Base-by-base conservation (phyloP, 1,140 invertebrate genomes). In the Ceratoteleas bidentatus region DNA sequence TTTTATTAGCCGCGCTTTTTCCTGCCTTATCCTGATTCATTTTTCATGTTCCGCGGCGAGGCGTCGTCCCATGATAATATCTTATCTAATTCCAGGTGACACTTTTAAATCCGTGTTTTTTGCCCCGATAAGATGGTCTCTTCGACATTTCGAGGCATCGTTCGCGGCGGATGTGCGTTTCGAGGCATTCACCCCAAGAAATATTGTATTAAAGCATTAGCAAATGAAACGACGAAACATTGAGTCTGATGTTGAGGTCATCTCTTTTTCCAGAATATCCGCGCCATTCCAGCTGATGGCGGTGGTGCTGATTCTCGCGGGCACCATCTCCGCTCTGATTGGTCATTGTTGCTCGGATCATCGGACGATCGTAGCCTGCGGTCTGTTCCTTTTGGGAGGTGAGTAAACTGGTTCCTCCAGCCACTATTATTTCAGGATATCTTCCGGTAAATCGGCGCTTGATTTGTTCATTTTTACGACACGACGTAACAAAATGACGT, bases 291-390 rank as follows among this genome's bases (percentile, higher is more conserved):
- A 93, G 85, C 92, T 93, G 45, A 90, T 89, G 33, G 92, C 93
- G 8, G 90, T 93, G 34, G 83, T 90, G 14, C 84, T 94, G 54
- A 91, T 94, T 58, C 82, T 94, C 15, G 88, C 93, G 13, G 94
- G 93, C 47, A 93, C 92, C 15, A 88, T 94, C 75, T 93, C 92
- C 40, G 93, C 93, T 34, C 83, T 94, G 65, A 90, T 93, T 78
- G 94, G 94, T 53, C 93, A 94, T 85, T 94, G 93, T 87, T 93
- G 93, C 86, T 92, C 92, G 57, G 93, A 94, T 90, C 93, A 94
- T 85, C 93, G 93, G 85, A 94, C 93, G 10, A 91, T 94, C 15
- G 89, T 94, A 9, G 93, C 93, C 14, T 93, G 93, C 76, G 93
- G 93, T 75, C 87, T 94, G n/a, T 94, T 93, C 86, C 93, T 94